Conservation (phyloP, 2,797 vertebrate genomes). For the Siniperca undulata region DNA sequence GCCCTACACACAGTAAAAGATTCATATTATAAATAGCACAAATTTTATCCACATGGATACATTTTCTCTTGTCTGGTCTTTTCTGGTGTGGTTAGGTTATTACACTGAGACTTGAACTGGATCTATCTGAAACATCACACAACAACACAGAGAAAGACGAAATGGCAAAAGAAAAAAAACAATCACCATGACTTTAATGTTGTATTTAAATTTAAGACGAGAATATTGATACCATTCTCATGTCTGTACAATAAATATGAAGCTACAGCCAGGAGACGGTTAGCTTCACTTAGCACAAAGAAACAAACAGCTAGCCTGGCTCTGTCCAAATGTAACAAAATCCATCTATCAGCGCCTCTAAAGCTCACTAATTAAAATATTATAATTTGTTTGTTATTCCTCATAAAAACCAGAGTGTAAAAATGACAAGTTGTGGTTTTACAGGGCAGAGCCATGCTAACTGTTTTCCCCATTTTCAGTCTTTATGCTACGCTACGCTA, state of each 20-base stretch:
- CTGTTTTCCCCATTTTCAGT: background rate
- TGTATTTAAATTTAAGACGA: background rate
- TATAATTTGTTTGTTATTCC: background rate
- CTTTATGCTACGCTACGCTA: background rate
- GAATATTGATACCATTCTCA: background rate
- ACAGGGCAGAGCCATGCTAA: background rate
- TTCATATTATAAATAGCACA: conserved; percentile 8
- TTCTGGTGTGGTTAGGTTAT: background rate
- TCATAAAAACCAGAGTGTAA: background rate
- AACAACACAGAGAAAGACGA: background rate
- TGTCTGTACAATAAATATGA: background rate
- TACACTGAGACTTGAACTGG: background rate
- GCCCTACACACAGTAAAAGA: background rate
- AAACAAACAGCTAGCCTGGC: too few species aligned
- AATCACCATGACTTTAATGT: background rate
- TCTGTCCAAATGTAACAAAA: too few species aligned
- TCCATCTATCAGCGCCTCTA: background rate
- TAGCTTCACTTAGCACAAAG: background rate
- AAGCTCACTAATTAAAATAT: background rate
- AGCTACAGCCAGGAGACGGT: background rate
- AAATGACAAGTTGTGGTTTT: background rate
- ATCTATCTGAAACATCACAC: conserved; percentile 1
- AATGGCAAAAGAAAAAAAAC: background rate
- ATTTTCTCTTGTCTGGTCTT: background rate
- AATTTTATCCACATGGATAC: background rate